Conservation (phyloP, 2,113 vertebrate genomes). For the Oreochromis spilurus region DNA sequence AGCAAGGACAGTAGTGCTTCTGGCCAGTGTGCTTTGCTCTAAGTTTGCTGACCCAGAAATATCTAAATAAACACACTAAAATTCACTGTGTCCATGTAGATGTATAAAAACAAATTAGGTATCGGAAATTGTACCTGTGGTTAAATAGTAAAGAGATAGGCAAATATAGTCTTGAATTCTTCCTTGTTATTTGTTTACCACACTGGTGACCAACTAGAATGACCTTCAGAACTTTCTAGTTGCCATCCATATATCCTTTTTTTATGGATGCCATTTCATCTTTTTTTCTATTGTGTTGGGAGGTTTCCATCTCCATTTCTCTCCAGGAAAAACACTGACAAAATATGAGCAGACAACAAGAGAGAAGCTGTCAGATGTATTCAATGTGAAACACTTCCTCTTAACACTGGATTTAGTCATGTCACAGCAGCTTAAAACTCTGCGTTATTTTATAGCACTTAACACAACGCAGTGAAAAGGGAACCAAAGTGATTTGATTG, state of each 20-base stretch:
- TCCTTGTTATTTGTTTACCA: background rate
- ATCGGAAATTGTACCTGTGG: background rate
- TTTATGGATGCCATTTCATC: background rate
- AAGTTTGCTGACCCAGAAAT: background rate
- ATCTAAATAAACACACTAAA: background rate
- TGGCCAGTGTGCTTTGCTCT: background rate
- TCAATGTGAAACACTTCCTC: background rate
- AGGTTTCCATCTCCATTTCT: background rate
- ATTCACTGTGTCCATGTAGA: background rate
- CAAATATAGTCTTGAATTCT: background rate
- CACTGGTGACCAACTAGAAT: background rate
- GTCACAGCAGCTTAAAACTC: background rate
- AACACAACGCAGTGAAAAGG: background rate
- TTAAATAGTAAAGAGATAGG: background rate
- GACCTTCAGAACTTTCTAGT: background rate
- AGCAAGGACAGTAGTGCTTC: background rate
- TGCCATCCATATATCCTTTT: background rate
- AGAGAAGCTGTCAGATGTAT: background rate
- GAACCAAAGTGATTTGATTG: background rate
- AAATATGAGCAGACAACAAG: background rate
- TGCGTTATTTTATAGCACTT: background rate
- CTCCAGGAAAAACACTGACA: background rate
- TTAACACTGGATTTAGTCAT: background rate
- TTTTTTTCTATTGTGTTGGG: background rate
- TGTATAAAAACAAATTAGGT: background rate